Base-by-base conservation (phyloP, 1,140 invertebrate genomes). In the Conopomorpha cramerella region DNA sequence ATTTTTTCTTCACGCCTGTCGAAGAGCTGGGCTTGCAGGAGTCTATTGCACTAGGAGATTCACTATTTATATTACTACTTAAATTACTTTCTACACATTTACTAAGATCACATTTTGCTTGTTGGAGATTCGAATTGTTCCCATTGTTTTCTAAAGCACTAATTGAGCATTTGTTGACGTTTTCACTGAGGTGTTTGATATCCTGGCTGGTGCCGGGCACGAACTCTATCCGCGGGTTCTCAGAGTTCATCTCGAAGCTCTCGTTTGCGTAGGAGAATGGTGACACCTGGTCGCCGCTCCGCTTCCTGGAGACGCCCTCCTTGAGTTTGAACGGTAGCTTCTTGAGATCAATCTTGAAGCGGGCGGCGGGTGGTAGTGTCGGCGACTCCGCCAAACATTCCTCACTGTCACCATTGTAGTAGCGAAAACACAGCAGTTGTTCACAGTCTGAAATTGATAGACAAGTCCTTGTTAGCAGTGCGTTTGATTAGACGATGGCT, bases 101-200 rank as follows among this genome's bases (percentile, higher is more conserved):
- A 46, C 63, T 74, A 72, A 51, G 50, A 76, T 76, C 67, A 76
- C 67, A 72, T 55, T 67, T 67, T 46, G 38, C 53, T 57, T 64
- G 49, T 54, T 65, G 64, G 58, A 68, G 57, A 65, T 43, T 42
- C 15, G 34, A 12, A 37, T 64, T 57, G 51, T 58, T 65, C 53
- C 64, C 70, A 48, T 58, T 64, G 51, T 43, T 52, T 55, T 66
- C 60, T 74, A 79, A 61, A 57, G 55, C 54, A 64, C 71, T 79
- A 77, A 79, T 79, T 78, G 77, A 79, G 71, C 77, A 79, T 70
- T 73, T 77, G 48, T 77, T 65, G 31, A 79, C 67, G 45, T 70
- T 74, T 41, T 76, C 68, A 46, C 71, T 77, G 38, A 79, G 58
- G 51, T 65, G 53, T 45, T 66, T 76, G 41, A 77, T 76, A 37